These are phyloP conservation scores for Mormyrops boulengeri DNA, from an alignment of 2,797 vertebrate species.

Conservation along the genomic window DNA sequence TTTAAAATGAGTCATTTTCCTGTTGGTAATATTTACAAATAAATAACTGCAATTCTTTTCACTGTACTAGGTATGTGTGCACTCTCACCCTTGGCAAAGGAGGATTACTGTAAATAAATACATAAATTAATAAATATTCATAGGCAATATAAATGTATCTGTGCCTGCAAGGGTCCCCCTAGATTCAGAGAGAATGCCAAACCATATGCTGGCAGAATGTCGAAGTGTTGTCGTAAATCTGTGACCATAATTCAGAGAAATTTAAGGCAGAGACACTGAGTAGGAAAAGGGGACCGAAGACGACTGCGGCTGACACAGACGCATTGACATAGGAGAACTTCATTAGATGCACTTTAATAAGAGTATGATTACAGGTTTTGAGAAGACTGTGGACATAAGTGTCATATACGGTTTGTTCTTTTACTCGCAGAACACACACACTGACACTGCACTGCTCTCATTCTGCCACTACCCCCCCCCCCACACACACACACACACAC, in stretches of 20 bases:
- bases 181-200: slow-evolving; percentile 7
- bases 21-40: neutral
- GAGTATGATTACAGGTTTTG: neutral
- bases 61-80: neutral
- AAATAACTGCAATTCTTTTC: neutral
- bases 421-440: neutral
- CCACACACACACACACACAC: neutral
- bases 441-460: neutral
- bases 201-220: neutral
- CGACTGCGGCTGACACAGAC: neutral
- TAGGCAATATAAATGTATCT: slow-evolving; percentile 11
- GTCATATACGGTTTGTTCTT: neutral
- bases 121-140: slow-evolving; percentile 16
- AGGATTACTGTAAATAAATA: slow-evolving; percentile 17
- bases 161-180: neutral
- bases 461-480: neutral
- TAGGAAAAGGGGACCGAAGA: neutral
- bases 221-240: neutral
- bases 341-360: slow-evolving; percentile 13
- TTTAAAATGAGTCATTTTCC: slow-evolving; percentile 5
- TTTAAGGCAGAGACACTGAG: neutral
- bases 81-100: neutral
- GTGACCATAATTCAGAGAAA: neutral
- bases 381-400: neutral
- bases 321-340: neutral